Evolutionary conservation across 2,797 vertebrate species (phyloP).

Genomic region (Onychomys torridus): DNA sequence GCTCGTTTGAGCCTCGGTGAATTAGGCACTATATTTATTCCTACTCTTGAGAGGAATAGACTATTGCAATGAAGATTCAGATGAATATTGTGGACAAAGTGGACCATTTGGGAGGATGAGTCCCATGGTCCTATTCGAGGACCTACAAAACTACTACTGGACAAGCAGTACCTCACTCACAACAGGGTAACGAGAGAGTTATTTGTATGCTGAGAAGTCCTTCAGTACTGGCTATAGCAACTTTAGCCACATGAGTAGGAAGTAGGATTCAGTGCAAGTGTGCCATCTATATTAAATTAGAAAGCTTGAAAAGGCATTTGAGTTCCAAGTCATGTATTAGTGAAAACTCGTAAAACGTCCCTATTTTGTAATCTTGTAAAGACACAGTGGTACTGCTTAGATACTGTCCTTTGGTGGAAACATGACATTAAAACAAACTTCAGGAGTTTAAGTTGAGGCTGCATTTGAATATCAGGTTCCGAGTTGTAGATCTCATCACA

Average conservation of each 20-base stretch:
- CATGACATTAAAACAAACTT: not conserved
- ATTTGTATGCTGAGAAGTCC: not conserved
- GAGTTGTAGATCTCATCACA: not conserved
- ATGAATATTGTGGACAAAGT: not conserved
- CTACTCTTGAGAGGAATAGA: not conserved
- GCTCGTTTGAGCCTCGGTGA: not conserved
- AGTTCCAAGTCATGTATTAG: not conserved
- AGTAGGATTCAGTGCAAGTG: not conserved
- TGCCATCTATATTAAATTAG: not conserved
- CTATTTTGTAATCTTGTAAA: not conserved
- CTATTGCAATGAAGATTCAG: not conserved
- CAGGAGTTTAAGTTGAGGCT: not conserved
- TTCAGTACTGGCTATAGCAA: not conserved
- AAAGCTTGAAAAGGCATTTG: constrained; percentile 23
- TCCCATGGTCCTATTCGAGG: not conserved
- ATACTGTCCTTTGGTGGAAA: not conserved
- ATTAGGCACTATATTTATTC: not conserved
- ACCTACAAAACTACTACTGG: not conserved
- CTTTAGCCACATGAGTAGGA: not conserved
- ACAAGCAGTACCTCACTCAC: not conserved
- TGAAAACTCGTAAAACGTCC: not conserved
- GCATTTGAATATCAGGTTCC: not conserved
- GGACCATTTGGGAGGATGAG: not conserved
- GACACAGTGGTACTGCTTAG: not conserved
- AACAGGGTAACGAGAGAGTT: not conserved